A percentile compares a stretch with the other conserved stretches of the same genome.
These are phyloP conservation scores for Sebastes steindachneri DNA, from an alignment of 2,797 vertebrate genomes.

Conservation along the genomic window DNA sequence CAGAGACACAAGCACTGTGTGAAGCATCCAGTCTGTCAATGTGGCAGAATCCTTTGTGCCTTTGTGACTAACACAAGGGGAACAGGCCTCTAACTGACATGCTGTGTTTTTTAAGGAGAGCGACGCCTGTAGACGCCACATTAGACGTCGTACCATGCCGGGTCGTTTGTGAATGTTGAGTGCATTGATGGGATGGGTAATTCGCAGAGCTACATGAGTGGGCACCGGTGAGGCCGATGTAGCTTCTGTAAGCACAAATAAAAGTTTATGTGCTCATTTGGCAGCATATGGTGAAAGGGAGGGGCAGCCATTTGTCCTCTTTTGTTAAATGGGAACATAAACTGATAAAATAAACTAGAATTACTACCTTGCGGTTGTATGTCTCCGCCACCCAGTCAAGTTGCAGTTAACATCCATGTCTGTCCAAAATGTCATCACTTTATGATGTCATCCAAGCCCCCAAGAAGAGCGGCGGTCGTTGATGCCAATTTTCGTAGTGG, in stretches of 20 bases:
- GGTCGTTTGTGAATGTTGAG: constrained; percentile 6
- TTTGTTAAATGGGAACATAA: constrained; percentile 1
- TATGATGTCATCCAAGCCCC: too few species aligned
- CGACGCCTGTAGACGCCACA: constrained; percentile 30
- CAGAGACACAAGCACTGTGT: constrained; percentile 41
- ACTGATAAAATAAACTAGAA: background rate
- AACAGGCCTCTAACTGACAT: constrained; percentile 48
- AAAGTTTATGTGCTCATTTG: constrained; percentile 9
- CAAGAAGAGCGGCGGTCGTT: too few species aligned
- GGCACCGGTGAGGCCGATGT: background rate
- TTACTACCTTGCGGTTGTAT: too few species aligned
- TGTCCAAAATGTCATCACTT: too few species aligned
- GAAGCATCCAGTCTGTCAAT: constrained; percentile 65
- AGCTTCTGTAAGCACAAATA: constrained; percentile 16
- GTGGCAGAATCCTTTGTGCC: constrained; percentile 66
- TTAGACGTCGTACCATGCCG: constrained; percentile 4
- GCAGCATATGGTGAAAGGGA: constrained; percentile 5
- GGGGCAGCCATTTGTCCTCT: background rate
- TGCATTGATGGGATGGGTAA: constrained; percentile 7
- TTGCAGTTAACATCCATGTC: too few species aligned
- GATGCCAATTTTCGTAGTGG: too few species aligned
- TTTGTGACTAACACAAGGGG: constrained; percentile 58
- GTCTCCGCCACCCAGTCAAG: too few species aligned
- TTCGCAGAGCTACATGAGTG: constrained; percentile 6
- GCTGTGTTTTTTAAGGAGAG: constrained; percentile 45